A percentile compares a stretch with the other conserved stretches of the same genome.
Conservation (phyloP, 2,888 invertebrate species). For the Fragum fragum region DNA sequence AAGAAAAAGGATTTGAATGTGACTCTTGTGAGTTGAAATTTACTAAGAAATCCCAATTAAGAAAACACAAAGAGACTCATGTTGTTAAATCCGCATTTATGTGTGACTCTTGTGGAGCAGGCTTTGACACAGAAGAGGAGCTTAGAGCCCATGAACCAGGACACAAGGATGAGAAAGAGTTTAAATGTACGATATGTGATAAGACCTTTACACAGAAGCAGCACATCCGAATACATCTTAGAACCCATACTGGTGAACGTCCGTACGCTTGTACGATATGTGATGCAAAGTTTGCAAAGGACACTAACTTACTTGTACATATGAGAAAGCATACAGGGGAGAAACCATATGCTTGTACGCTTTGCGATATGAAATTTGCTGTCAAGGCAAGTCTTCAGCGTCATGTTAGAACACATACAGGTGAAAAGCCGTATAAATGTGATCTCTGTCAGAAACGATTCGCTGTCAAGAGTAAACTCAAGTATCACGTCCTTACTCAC, state of each 20-base stretch:
- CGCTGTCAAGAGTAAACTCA: conserved; percentile 32
- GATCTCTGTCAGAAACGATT: conserved; percentile 42
- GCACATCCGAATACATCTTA: conserved; percentile 7
- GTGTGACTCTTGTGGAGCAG: conserved; percentile 23
- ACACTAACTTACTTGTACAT: conserved; percentile 13
- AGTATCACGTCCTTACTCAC: conserved; percentile 25
- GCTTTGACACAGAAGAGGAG: conserved; percentile 15
- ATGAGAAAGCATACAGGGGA: conserved; percentile 31
- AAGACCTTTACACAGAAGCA: conserved; percentile 24
- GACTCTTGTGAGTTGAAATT: conserved; percentile 3
- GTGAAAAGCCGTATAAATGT: conserved; percentile 46
- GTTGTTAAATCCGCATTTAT: not conserved
- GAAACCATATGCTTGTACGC: conserved; percentile 16
- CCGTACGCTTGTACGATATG: conserved; percentile 21
- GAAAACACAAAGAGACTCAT: conserved; percentile 21
- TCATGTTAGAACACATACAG: conserved; percentile 42
- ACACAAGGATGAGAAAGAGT: conserved; percentile 16
- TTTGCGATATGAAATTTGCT: conserved; percentile 16
- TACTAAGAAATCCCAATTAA: conserved; percentile 8
- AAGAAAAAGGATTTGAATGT: conserved; percentile 28
- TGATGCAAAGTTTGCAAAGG: conserved; percentile 14
- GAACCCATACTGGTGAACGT: conserved; percentile 23
- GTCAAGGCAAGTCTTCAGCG: conserved; percentile 26
- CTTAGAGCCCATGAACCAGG: not conserved
- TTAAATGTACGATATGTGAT: conserved; percentile 20